Percentiles rank a stretch among this genome's conserved stretches.
phyloP scores from a whole-genome alignment of 2,888 invertebrate species.

The Cybosia mesomella region DNA sequence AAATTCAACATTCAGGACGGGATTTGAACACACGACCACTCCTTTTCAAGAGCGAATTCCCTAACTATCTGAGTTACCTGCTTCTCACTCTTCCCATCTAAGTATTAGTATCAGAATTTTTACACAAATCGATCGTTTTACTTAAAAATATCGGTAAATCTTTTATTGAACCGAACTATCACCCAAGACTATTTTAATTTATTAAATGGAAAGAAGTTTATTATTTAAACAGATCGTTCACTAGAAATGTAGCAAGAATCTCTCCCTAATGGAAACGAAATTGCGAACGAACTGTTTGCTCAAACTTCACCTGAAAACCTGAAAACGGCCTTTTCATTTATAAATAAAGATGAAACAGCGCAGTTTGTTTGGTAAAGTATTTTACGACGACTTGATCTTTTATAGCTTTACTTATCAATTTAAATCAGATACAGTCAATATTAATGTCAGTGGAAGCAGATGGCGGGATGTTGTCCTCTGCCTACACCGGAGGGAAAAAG shows the following conservation, averaged over 20 bases:
- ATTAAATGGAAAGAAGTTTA: not conserved
- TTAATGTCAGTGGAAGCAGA: no score
- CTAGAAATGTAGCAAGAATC: not conserved
- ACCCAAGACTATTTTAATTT: not conserved
- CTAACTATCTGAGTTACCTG: no score
- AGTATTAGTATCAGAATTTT: no score
- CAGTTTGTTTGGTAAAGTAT: not conserved
- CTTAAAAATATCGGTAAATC: no score
- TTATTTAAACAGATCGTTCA: not conserved
- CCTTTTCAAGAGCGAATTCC: no score
- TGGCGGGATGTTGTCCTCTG: no score
- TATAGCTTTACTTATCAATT: not conserved
- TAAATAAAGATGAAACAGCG: conserved; percentile 5
- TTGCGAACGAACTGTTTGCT: conserved; percentile 33
- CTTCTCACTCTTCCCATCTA: no score
- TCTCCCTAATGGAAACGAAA: conserved; percentile 31
- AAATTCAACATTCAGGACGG: no score
- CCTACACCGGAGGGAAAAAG: no score
- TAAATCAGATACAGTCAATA: no score
- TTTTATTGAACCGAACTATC: not conserved
- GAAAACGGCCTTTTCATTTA: conserved; percentile 28
- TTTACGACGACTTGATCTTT: not conserved
- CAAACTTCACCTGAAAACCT: conserved; percentile 29
- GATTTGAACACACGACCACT: no score
- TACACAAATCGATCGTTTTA: no score